Evolutionary conservation across 2,797 vertebrate genomes (phyloP), one percentile per base, ranked within the genome.

Genomic region (Nothura maculosa): DNA sequence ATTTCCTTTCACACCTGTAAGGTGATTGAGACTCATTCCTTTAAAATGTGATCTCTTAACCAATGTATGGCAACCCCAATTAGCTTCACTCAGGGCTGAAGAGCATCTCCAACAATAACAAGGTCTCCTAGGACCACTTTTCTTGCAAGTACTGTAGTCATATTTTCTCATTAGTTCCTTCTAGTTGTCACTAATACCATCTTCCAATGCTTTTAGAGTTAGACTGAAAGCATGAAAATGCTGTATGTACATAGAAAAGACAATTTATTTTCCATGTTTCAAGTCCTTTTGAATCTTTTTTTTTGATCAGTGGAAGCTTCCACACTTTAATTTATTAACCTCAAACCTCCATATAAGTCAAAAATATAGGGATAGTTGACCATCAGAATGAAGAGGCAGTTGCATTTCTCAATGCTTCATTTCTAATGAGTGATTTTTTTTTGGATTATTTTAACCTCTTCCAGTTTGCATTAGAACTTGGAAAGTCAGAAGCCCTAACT

Each of bases 101-200:
- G 97, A 97, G 95, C 96, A 93, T 97, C 97, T 97, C 96, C 96
- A 97, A 96, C 97, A 96, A 97, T 99, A 99, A 99, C 98, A 98
- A 98, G 98, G 98, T 98, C 98, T 99, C 98, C 55, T 82, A 98
- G 98, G 98, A 98, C 97, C 96, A 97, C 97, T 97, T 97, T 97
- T 83, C 80, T 96, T 92, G 89, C 94, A 97, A 95, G 94, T 97
- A 94, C 24, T 83, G 80, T 90, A 95, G 97, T 98, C 97, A 97
- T 98, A 97, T 97, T 97, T 98, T 97, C 98, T 98, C 97, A 97
- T 98, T 98, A 98, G 97, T 98, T 98, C 97, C 96, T 97, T 97
- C 98, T 93, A 94, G 86, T 98, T 98, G 97, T 97, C 97, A 97
- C 96, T 97, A 96, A 97, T 97, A 85, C 74, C 84, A 94, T 96